phyloP scores from a whole-genome alignment of 2,888 invertebrate genomes.

The Metellina segmentata region DNA sequence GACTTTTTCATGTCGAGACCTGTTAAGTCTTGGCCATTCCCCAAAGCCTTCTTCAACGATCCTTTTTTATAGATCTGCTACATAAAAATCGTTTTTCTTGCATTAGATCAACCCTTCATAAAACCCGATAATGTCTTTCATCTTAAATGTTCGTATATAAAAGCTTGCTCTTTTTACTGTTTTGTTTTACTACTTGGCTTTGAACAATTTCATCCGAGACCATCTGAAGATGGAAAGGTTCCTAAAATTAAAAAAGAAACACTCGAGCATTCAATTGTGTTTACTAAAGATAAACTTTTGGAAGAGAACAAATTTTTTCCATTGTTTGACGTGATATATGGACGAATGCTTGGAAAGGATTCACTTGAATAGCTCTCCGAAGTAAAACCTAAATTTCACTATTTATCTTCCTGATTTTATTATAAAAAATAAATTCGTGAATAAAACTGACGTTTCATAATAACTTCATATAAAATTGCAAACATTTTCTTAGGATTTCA shows the following conservation, averaged over 20 bases:
- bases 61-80: conserved; percentile 36
- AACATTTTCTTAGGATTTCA: too few species aligned
- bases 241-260: neutral
- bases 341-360: neutral
- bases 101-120: conserved; percentile 5
- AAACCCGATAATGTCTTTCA: neutral
- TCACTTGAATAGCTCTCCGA: too few species aligned
- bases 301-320: neutral
- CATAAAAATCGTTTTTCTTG: conserved; percentile 33
- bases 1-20: neutral
- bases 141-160: conserved; percentile 6
- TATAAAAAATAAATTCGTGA: too few species aligned
- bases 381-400: too few species aligned
- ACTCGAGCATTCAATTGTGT: neutral
- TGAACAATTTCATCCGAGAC: neutral
- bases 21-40: conserved; percentile 3
- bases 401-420: too few species aligned
- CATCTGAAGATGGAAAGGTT: neutral
- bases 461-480: too few species aligned
- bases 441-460: too few species aligned
- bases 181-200: neutral
- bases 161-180: conserved; percentile 1
- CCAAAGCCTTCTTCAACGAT: conserved; percentile 2
- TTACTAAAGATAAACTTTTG: neutral
- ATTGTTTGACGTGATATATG: neutral